Evolutionary conservation across 2,888 invertebrate genomes (phyloP), one percentile per base, ranked within the genome.

Genomic region (Loripinus fragilis): DNA sequence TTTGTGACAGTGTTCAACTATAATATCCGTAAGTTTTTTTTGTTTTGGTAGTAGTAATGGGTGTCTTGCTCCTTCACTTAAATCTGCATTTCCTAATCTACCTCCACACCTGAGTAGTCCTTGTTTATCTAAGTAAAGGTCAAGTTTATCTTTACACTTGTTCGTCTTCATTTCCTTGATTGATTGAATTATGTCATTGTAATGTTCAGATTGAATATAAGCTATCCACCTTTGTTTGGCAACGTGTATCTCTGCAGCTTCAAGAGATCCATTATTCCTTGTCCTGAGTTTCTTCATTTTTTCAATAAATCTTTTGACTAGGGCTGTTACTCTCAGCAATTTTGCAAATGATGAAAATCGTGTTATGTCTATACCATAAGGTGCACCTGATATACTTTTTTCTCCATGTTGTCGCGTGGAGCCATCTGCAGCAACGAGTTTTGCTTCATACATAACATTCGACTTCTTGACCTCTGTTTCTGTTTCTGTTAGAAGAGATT

Each of bases 291-390:
- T 71, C 65, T 35, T 64, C 5, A 71, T 48, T 67, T 74, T 78
- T 45, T 28, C 28, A 5, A 78, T 60, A 41, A 74, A 78, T 33
- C 74, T 30, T 25, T 60, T 5, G 5, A 30, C 50, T n/a, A 55
- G 45, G 15, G 75, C 75, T 64, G 79, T 79, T 12, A 78, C 74
- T 78, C 71, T 52, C 25, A 74, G 25, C 2, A 78, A 67, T 42
- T 68, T 78, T 55, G 72, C 25, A n/a, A 41, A 38, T 35, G 71
- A 68, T 8, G 75, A 79, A 41, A 64, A 76, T 48, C 35, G 65
- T 35, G 33, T 48, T 15, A 25, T 50, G n/a, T 79, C 65, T 17
- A 75, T 72, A 38, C 23, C 71, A 67, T 73, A 71, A 10, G 78
- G 74, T 41, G 45, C 17, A 12, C 10, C 17, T 25, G 28, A 35